A percentile compares a stretch with the other conserved stretches of the same genome.
phyloP scores from a whole-genome alignment of 2,797 vertebrate genomes.

The Hephaestus fuliginosus region DNA sequence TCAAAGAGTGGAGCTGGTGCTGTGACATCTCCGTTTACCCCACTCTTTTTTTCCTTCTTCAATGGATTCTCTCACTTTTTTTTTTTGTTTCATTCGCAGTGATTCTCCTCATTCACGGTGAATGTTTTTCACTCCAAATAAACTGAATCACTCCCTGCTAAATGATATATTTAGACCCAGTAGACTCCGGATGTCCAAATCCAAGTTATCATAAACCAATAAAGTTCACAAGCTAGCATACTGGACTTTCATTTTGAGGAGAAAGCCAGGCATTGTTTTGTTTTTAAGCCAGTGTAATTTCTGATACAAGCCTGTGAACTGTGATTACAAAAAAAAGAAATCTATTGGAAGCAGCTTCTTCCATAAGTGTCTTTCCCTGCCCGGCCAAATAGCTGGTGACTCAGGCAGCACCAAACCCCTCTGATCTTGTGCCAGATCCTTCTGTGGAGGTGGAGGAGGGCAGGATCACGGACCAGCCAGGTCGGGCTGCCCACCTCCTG shows the following conservation, averaged over 20 bases:
- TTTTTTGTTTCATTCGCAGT: background rate
- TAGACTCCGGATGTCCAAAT: background rate
- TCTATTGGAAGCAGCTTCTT: conserved; percentile 2
- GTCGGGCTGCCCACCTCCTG: background rate
- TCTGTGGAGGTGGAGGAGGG: conserved; percentile 35
- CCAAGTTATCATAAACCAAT: background rate
- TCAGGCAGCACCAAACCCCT: conserved; percentile 46
- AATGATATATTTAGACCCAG: background rate
- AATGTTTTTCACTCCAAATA: background rate
- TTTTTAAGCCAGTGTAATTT: conserved; percentile 2
- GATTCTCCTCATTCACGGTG: background rate
- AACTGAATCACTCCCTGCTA: background rate
- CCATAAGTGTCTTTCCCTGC: background rate
- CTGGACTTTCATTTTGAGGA: background rate
- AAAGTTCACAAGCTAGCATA: background rate
- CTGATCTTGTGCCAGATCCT: conserved; percentile 66
- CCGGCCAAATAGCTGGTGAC: conserved; percentile 59
- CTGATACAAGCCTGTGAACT: background rate
- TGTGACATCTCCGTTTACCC: background rate
- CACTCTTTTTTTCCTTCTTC: background rate
- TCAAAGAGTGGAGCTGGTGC: conserved; percentile 18
- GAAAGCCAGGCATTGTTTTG: background rate
- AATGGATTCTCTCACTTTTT: background rate
- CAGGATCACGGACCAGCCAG: conserved; percentile 17
- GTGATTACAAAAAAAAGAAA: background rate